Base-by-base conservation (phyloP, 2,113 vertebrate species). In the Chamaetylas fuelleborni region DNA sequence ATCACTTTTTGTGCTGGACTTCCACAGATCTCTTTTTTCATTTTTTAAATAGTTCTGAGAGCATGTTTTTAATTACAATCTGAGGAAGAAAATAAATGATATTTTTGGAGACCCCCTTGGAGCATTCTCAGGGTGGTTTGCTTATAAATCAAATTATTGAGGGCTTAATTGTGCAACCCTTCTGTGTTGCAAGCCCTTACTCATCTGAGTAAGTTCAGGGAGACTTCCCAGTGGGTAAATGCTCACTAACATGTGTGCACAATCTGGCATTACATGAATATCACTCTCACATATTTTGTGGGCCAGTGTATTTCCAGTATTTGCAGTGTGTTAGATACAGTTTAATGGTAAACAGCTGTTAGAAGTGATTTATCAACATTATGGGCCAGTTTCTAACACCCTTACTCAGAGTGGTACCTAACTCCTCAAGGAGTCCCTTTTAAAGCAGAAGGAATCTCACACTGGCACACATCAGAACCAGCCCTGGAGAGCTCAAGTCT, bases 131-230 rank as follows among this genome's bases (percentile, higher is more conserved):
- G 93, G 90, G 95, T 95, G 91, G 94, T 51, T 97, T 19, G 5
- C 87, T 93, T 93, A 95, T 96, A 96, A 97, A 97, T 97, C 93
- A 97, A 93, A 83, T 91, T 95, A 95, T 57, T 92, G 92, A 95
- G 88, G 90, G 90, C 67, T 97, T 96, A 96, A 96, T 95, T 96
- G 90, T 74, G 79, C 90, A 96, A 83, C 72, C 45, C 87, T 73
- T 97, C 95, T 94, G 81, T 82, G 87, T 96, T 94, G 85, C 64
- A 96, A 96, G 67, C 74, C 74, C 82, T 95, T 95, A 80, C 96
- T 95, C 85, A 92, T 93, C 73, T 88, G 94, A 95, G 90, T 81
- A 95, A 91, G 85, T 78, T 92, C 71, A 93, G 38, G 72, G 81
- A 95, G 70, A 77, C 94, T 96, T 95, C 90, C 93, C 90, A 92